Percentiles rank a stretch among this genome's conserved stretches.
These are phyloP conservation scores for Pocillopora damicornis DNA, from an alignment of 64 coral and sea anemone species.

Conservation along the genomic window DNA sequence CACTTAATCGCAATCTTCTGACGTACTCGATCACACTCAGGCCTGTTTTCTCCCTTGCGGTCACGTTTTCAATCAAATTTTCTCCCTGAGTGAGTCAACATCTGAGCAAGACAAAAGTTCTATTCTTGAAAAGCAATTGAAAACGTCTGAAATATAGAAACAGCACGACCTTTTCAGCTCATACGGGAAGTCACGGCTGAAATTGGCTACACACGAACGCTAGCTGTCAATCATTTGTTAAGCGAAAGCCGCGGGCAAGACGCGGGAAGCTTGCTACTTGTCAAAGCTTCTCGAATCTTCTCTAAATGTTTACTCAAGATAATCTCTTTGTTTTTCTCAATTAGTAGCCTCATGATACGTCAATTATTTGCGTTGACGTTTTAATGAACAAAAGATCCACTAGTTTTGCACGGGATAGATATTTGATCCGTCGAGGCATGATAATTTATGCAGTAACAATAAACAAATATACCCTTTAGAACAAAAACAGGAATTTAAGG, in stretches of 20 bases:
- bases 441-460: too few relatives aligned
- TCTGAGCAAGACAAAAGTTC: not conserved
- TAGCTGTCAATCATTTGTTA: slow-evolving; percentile 13
- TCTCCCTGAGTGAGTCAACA: not conserved
- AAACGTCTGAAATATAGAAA: not conserved
- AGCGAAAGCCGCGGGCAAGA: not conserved
- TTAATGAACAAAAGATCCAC: too few relatives aligned
- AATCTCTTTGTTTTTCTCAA: not conserved
- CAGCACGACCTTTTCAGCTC: not conserved
- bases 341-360: not conserved
- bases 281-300: not conserved
- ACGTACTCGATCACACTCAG: not conserved
- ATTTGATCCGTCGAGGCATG: too few relatives aligned
- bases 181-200: slow-evolving; percentile 7
- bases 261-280: not conserved
- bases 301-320: not conserved
- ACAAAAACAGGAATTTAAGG: too few relatives aligned
- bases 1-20: not conserved
- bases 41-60: not conserved
- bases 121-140: not conserved
- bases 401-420: too few relatives aligned
- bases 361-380: too few relatives aligned
- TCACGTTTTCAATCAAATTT: not conserved
- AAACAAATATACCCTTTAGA: too few relatives aligned
- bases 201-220: not conserved